Evolutionary conservation across 2,888 invertebrate species (phyloP).

Genomic region (Stenodera caucasica): DNA sequence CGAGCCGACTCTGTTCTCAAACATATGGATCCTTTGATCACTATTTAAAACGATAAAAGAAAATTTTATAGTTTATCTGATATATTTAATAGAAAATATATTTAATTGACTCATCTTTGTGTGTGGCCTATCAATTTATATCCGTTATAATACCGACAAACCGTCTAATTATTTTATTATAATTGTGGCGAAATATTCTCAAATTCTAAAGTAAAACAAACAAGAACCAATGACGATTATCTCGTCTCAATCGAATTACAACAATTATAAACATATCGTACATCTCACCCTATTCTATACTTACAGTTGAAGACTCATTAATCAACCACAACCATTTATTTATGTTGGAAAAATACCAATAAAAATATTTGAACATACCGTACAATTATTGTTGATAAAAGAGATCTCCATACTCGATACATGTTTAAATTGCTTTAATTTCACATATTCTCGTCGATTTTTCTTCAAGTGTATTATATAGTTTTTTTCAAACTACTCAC

Average conservation of each 20-base stretch:
- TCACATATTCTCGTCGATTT: constrained; percentile 3
- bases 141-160: too few relatives aligned
- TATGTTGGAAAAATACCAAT: not conserved
- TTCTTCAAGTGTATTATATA: not conserved
- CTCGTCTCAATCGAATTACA: not conserved
- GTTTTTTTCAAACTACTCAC: not conserved
- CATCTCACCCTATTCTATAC: not conserved
- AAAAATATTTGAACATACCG: not conserved
- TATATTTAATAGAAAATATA: not conserved
- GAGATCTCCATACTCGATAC: constrained; percentile 8
- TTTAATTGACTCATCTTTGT: not conserved
- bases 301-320: constrained; percentile 1
- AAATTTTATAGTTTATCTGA: too few relatives aligned
- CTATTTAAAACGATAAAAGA: too few relatives aligned
- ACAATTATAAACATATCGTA: not conserved
- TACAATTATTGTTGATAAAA: constrained; percentile 14
- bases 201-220: not conserved
- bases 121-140: not conserved
- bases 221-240: too few relatives aligned
- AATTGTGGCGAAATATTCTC: not conserved
- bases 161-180: not conserved
- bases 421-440: constrained; percentile 13
- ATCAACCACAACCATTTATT: constrained; percentile 13
- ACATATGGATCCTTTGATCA: too few relatives aligned
- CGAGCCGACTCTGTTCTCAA: too few relatives aligned